phyloP scores from a whole-genome alignment of 2,113 vertebrate genomes.

The Bufo bufo region DNA sequence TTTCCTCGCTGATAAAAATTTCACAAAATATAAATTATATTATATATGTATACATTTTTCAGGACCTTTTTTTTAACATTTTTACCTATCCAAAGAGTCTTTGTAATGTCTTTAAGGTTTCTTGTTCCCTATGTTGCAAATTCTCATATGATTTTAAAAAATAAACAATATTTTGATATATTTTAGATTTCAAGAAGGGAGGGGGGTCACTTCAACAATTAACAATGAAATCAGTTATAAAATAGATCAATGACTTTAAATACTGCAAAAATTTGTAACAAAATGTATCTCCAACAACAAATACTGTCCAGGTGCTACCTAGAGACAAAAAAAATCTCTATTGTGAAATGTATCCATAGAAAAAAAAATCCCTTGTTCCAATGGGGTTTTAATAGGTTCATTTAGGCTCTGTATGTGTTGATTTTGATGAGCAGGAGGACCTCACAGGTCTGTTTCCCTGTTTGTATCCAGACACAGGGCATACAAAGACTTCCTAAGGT shows the following conservation, averaged over 20 bases:
- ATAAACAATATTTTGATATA: constrained; percentile 10
- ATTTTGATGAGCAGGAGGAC: neutral
- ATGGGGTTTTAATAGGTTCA: neutral
- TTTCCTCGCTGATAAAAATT: constrained; percentile 39
- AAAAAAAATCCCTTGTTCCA: constrained; percentile 36
- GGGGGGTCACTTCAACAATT: neutral
- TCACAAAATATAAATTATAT: constrained; percentile 66
- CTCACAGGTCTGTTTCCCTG: constrained; percentile 88
- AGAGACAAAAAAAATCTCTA: constrained; percentile 37
- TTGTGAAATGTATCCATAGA: constrained; percentile 1
- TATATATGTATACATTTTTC: constrained; percentile 47
- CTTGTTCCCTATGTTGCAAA: constrained; percentile 11
- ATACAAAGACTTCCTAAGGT: constrained; percentile 89
- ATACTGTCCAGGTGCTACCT: constrained; percentile 46
- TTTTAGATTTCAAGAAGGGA: constrained; percentile 4
- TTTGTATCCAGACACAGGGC: constrained; percentile 88
- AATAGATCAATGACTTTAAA: constrained; percentile 36
- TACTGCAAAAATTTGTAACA: constrained; percentile 52
- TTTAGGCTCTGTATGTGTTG: neutral
- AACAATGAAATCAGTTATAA: constrained; percentile 40
- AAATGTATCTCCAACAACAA: constrained; percentile 43
- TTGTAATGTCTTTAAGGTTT: neutral
- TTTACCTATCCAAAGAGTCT: neutral
- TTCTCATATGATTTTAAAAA: constrained; percentile 30
- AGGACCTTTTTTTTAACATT: neutral